phyloP scores from a whole-genome alignment of 1,140 invertebrate species.

The Drosophila navojoa region DNA sequence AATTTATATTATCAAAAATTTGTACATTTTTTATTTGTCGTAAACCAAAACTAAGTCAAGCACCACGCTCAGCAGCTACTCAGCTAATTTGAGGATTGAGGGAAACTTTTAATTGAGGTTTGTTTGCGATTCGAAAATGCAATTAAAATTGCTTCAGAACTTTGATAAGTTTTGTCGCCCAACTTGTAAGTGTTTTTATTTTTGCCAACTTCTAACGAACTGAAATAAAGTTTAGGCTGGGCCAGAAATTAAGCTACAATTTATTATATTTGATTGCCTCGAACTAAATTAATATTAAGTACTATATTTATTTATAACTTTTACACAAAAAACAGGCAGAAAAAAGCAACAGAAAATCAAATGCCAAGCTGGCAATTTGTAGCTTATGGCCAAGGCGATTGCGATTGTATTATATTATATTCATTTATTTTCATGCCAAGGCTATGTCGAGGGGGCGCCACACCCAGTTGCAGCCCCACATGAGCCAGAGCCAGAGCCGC shows the following conservation, averaged over 20 bases:
- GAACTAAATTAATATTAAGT: slow-evolving; percentile 43
- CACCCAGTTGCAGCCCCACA: slow-evolving; percentile 52
- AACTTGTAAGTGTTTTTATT: background rate
- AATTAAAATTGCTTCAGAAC: slow-evolving; percentile 59
- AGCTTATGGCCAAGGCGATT: slow-evolving; percentile 46
- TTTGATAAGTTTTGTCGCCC: slow-evolving; percentile 34
- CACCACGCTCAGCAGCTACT: background rate
- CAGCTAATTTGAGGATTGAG: slow-evolving; percentile 43
- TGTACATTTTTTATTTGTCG: background rate
- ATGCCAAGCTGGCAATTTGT: slow-evolving; percentile 50
- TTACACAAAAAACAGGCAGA: slow-evolving; percentile 2
- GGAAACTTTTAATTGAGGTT: slow-evolving; percentile 65
- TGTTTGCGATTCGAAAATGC: slow-evolving; percentile 63
- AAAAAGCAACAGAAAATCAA: slow-evolving; percentile 5
- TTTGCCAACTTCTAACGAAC: slow-evolving; percentile 14
- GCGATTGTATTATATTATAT: slow-evolving; percentile 22
- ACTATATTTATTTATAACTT: slow-evolving; percentile 58
- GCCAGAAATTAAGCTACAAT: slow-evolving; percentile 18
- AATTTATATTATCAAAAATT: background rate
- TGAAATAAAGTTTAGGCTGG: slow-evolving; percentile 5
- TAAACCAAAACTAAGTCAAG: background rate
- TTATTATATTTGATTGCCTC: slow-evolving; percentile 8
- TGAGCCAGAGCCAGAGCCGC: slow-evolving; percentile 30
- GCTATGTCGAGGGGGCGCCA: slow-evolving; percentile 55
- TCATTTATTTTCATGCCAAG: slow-evolving; percentile 61